Percentiles rank a stretch among this genome's conserved stretches.
Evolutionary conservation across 2,113 vertebrate genomes (phyloP).

Genomic region (Ondatra zibethicus): DNA sequence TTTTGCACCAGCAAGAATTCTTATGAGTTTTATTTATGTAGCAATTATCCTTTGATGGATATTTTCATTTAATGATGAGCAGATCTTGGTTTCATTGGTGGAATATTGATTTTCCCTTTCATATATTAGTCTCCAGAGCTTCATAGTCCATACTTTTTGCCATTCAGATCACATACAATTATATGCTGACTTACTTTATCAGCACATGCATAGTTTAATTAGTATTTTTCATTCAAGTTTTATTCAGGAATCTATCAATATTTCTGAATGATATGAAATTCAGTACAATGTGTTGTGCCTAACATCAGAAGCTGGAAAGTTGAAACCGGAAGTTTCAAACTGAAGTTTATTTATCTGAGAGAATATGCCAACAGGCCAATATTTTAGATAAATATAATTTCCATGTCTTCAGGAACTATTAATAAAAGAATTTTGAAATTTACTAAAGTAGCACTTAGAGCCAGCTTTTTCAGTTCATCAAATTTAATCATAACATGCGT

Average conservation of each 20-base stretch:
- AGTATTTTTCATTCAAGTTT: slow-evolving; percentile 10
- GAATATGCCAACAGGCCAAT: neutral
- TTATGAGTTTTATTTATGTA: slow-evolving; percentile 6
- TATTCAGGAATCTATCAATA: neutral
- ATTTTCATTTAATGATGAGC: slow-evolving; percentile 30
- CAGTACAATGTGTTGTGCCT: neutral
- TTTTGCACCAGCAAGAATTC: neutral
- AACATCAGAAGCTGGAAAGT: neutral
- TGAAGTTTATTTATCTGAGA: neutral
- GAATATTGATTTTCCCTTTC: slow-evolving; percentile 41
- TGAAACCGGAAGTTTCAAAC: neutral
- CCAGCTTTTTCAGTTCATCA: neutral
- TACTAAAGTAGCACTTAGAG: neutral
- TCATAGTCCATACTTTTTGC: neutral
- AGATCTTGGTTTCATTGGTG: neutral
- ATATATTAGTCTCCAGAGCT: slow-evolving; percentile 26
- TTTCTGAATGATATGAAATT: neutral
- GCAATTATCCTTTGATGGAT: slow-evolving; percentile 21
- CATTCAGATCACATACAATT: neutral
- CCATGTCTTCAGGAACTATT: neutral
- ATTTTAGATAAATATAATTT: neutral
- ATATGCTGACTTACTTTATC: slow-evolving; percentile 41
- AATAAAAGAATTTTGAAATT: slow-evolving; percentile 19
- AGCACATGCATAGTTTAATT: neutral
- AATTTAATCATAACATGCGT: neutral